Evolutionary conservation across 2,797 vertebrate species (phyloP), one percentile per base, ranked within the genome.

Genomic region (Cirrhinus molitorella): DNA sequence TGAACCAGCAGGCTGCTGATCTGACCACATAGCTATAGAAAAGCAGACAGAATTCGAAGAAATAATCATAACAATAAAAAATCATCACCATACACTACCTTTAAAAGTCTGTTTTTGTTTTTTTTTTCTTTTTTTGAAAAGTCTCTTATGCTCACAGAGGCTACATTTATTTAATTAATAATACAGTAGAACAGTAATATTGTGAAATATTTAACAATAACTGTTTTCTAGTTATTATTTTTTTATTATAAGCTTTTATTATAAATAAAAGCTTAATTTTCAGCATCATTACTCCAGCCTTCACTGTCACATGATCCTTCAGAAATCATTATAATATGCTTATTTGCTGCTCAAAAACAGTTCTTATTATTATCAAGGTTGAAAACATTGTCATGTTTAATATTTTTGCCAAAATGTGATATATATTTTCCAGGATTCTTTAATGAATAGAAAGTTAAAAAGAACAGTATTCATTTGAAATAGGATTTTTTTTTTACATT

Each of bases 1-100:
- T 81, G 66, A 59, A 59, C 17, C 51, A 80, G 79, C 66, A 59
- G 51, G 5, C 45, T 23, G 7, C 45, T 66, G 76, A 51, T 57
- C 66, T 3, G 25, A 72, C 19, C 53, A 72, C 79, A 72, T 40
- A 43, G 55, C 66, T 43, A 43, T 45, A 70, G 40, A 25, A 25
- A 70, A 70, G 63, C 1, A 7, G 16, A 65, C 16, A 34, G 28
- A 65, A 65, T 34, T 19, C 17, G 34, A 7, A 65, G 17, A 65
- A 40, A 43, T 13, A 1, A 40, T 6, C 19, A 40, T n/a, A 40
- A 40, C 25, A 25, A 14, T 16, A 0, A 25, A 70, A 4, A 68
- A 9, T 40, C 8, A 40, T 40, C 37, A 8, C 8, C 37, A 40
- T 40, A 40, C 37, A 40, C 37, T n/a, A 43, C 7, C 2, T 53